phyloP scores from a whole-genome alignment of 2,113 vertebrate species.

The Rostratula benghalensis region DNA sequence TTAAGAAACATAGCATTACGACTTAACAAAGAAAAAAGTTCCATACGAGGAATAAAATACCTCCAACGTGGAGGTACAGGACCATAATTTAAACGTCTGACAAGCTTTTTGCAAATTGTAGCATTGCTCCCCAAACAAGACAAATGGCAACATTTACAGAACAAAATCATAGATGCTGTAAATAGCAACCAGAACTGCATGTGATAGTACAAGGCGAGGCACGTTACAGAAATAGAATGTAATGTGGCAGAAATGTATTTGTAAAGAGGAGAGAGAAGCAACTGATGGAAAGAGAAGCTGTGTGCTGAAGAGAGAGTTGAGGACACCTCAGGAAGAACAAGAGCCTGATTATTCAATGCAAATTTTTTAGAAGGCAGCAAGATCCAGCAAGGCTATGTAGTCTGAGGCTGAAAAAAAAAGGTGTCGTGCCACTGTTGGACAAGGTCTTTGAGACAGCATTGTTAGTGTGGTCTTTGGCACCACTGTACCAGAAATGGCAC shows the following conservation, averaged over 20 bases:
- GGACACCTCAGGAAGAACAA: not conserved
- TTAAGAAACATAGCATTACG: not conserved
- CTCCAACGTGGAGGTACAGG: not conserved
- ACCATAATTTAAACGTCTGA: not conserved
- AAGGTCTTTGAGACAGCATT: not conserved
- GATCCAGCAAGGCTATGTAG: not conserved
- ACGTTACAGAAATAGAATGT: not conserved
- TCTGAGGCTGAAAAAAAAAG: not conserved
- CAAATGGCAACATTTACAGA: not conserved
- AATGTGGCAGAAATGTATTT: not conserved
- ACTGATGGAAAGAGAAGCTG: not conserved
- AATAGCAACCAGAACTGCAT: not conserved
- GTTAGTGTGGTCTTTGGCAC: not conserved
- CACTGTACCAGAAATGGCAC: not conserved
- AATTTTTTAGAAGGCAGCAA: not conserved
- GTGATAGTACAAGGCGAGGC: fast-evolving
- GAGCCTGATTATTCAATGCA: not conserved
- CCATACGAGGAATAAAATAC: not conserved
- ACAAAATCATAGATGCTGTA: not conserved
- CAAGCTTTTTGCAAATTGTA: not conserved
- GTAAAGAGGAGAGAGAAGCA: not conserved
- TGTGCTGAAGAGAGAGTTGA: not conserved
- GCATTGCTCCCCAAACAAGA: not conserved
- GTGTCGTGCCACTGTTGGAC: not conserved
- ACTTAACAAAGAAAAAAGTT: not conserved